These are phyloP conservation scores for Anguilla obscura DNA, from an alignment of 2,797 vertebrate species.

Conservation along the genomic window DNA sequence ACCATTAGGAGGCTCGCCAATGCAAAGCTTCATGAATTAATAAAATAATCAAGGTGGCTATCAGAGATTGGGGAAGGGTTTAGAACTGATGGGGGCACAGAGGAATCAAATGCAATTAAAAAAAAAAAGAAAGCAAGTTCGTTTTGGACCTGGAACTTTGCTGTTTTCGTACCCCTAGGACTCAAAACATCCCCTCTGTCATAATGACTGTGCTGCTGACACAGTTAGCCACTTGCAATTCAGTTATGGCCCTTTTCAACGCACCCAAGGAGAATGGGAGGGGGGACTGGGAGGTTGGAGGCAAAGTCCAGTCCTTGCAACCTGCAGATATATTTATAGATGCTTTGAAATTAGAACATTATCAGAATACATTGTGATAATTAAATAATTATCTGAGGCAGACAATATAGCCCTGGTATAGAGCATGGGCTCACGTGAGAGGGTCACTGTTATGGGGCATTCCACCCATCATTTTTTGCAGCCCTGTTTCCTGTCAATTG, in stretches of 20 bases:
- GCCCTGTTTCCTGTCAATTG: too few species aligned
- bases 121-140: background rate
- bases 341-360: background rate
- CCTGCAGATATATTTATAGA: background rate
- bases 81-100: background rate
- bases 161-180: background rate
- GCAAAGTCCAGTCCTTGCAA: background rate
- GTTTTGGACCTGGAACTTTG: background rate
- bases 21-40: background rate
- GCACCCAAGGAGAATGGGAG: background rate
- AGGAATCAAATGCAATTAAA: slow-evolving; percentile 8
- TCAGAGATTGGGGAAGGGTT: background rate
- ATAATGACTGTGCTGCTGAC: background rate
- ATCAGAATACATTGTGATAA: background rate
- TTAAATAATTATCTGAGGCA: background rate
- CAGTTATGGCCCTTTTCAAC: background rate
- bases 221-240: background rate
- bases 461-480: too few species aligned
- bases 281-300: background rate
- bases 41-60: background rate
- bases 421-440: too few species aligned
- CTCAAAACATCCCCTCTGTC: background rate
- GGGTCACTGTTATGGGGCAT: too few species aligned
- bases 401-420: background rate
- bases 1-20: background rate